Conservation (phyloP, 2,888 invertebrate species). For the Formica aserva region DNA sequence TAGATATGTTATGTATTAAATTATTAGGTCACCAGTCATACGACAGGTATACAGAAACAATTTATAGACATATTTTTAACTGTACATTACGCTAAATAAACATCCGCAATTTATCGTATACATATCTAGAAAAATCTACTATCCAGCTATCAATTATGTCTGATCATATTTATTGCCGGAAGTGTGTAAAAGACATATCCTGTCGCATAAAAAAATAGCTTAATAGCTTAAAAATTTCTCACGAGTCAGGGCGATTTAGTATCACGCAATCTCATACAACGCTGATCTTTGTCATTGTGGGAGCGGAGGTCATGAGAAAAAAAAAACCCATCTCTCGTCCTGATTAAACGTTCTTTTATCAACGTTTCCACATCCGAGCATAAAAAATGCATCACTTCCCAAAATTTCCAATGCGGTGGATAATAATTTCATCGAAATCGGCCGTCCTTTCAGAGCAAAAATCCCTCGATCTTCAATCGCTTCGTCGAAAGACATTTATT, state of each 20-base stretch:
- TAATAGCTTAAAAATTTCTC: conserved; percentile 28
- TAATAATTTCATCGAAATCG: conserved; percentile 61
- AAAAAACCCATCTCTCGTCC: neutral
- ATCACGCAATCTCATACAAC: conserved; percentile 10
- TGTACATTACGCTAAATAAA: conserved; percentile 7
- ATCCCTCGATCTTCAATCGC: neutral
- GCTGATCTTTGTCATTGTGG: neutral
- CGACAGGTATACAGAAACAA: neutral
- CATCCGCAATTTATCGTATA: neutral
- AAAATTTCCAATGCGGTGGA: conserved; percentile 44
- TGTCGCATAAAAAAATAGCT: neutral
- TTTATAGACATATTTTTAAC: conserved; percentile 27
- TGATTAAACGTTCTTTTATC: conserved; percentile 57
- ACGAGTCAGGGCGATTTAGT: neutral
- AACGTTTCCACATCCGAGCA: neutral
- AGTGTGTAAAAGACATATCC: neutral
- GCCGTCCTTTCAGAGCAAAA: conserved; percentile 20
- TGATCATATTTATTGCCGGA: conserved; percentile 9
- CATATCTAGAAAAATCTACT: conserved; percentile 23
- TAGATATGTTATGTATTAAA: conserved; percentile 42
- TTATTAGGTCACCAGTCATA: conserved; percentile 23
- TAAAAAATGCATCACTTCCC: conserved; percentile 28
- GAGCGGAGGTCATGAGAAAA: neutral
- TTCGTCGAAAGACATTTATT: conserved; percentile 43
- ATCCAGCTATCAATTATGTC: neutral